These are phyloP conservation scores for Gymnobelideus leadbeateri DNA, from an alignment of 2,113 vertebrate genomes.

Conservation along the genomic window DNA sequence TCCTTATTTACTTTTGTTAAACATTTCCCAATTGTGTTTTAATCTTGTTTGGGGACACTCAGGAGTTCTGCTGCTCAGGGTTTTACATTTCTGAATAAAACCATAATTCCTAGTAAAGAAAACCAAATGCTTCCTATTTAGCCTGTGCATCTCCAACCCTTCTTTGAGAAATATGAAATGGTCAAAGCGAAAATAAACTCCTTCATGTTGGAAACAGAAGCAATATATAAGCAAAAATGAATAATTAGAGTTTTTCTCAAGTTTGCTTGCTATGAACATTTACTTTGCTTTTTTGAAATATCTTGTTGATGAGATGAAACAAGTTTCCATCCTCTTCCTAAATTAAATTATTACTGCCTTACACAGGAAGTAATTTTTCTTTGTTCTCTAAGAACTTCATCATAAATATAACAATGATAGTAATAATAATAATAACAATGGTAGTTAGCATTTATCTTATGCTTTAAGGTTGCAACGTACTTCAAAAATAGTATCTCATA, in stretches of 20 bases:
- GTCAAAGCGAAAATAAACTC: conserved; percentile 26
- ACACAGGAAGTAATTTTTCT: conserved; percentile 7
- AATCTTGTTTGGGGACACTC: neutral
- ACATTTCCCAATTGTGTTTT: neutral
- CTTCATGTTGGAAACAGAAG: neutral
- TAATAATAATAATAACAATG: neutral
- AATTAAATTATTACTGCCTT: neutral
- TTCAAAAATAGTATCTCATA: neutral
- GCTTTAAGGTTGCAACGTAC: neutral
- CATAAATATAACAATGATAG: neutral
- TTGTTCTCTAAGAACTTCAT: conserved; percentile 25
- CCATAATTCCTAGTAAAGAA: conserved; percentile 1
- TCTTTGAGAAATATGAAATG: conserved; percentile 17
- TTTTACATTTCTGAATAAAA: conserved; percentile 23
- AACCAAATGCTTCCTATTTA: neutral
- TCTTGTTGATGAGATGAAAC: neutral
- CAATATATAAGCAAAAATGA: conserved; percentile 36
- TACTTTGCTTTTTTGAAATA: neutral
- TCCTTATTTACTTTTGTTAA: neutral
- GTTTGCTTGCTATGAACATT: neutral
- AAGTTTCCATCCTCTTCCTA: neutral
- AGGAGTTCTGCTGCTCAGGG: neutral
- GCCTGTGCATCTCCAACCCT: neutral
- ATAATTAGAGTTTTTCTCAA: conserved; percentile 11
- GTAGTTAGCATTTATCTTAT: neutral